Base-by-base conservation (phyloP, 2,113 vertebrate species). In the Tragulus kanchil region DNA sequence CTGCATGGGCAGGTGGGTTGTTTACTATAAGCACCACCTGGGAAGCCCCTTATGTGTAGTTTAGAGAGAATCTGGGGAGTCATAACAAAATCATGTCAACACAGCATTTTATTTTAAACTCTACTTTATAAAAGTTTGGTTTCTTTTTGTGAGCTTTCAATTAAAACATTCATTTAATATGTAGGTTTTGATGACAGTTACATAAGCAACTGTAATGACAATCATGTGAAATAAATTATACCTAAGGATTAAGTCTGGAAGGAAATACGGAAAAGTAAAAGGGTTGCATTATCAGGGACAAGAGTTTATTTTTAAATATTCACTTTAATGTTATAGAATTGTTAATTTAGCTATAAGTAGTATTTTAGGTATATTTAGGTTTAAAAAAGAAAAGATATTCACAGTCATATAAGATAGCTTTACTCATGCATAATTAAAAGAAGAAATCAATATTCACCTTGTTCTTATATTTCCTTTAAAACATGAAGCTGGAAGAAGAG, bases 401-500 rank as follows among this genome's bases (percentile, higher is more conserved):
- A 56, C 14, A 90, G 50, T 31, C 28, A 90, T 78, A 81, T 94
- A 73, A 62, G 6, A 89, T 17, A 77, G 11, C 48, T 92, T 94
- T 93, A 54, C 56, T 95, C 78, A 95, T 85, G 58, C 71, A 96
- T 97, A 95, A 97, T 96, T 97, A 86, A 96, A 96, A 87, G 14
- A 94, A 90, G 31, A 87, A 96, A 97, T 97, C 95, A 90, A 91
- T 93, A 94, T 77, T 95, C 52, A 78, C 65, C 36, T 96, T 96
- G 50, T 88, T 97, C 71, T 90, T 97, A 2, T 95, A 90, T 95
- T 96, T 96, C 64, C 71, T 96, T 94, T 92, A 90, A 97, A 97
- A 84, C 73, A 79, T 93, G 83, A 93, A 96, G 95, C 28, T 96
- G n/a, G 81, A 92, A 86, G 79, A 95, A 94, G 85, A 94, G 78